Percentiles rank a stretch among this genome's conserved stretches.
Evolutionary conservation across 2,797 vertebrate species (phyloP).

Genomic region (Hirundo rustica): DNA sequence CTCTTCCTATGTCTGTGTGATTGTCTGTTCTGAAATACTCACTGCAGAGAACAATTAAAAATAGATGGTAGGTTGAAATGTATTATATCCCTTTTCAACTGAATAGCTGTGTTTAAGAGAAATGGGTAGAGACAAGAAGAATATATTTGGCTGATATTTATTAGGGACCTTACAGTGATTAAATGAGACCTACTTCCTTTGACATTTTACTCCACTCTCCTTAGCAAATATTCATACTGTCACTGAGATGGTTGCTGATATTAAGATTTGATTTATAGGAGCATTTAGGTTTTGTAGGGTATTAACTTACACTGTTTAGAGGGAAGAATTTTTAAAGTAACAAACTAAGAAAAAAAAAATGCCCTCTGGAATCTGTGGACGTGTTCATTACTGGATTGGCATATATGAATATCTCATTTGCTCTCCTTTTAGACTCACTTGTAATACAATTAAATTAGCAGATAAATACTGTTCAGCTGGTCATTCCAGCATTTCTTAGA

Average conservation of each 20-base stretch:
- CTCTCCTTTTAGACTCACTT: background rate
- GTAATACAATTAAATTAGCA: background rate
- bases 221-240: background rate
- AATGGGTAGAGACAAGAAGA: background rate
- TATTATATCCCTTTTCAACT: background rate
- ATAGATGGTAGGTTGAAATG: constrained; percentile 31
- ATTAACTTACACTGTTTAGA: background rate
- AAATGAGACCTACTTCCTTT: background rate
- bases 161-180: background rate
- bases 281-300: background rate
- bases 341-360: background rate
- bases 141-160: constrained; percentile 27
- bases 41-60: constrained; percentile 37
- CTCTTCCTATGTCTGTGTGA: background rate
- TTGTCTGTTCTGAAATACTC: constrained; percentile 7
- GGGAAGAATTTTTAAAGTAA: background rate
- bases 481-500: background rate
- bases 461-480: background rate
- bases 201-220: background rate
- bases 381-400: background rate
- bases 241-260: background rate
- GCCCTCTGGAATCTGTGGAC: background rate
- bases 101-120: constrained; percentile 4
- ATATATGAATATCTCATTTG: background rate
- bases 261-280: constrained; percentile 7